Base-by-base conservation (phyloP, 1,140 invertebrate species). In the Metopolophium dirhodum region DNA sequence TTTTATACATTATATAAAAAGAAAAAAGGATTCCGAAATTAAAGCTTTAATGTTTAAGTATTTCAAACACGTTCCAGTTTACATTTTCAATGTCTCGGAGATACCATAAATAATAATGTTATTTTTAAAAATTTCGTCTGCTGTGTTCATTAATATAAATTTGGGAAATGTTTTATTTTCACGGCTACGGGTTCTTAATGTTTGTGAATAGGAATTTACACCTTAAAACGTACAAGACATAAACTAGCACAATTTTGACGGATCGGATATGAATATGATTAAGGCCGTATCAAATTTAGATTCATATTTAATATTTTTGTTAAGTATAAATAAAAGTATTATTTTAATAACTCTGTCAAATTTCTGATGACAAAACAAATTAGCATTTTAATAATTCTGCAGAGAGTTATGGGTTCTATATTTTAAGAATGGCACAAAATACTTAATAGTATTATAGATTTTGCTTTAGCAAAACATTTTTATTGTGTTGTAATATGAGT, bases 101-200 rank as follows among this genome's bases (percentile, higher is more conserved):
- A 90, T 22, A 90, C 37, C 14, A 61, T 90, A 26, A 57, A 57
- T 57, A 37, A 89, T 89, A 61, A 90, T n/a, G 23, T 61, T 45
- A 45, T 90, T 90, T 90, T 90, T 30, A 30, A 45, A 22, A 68
- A 23, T 4, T 54, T 68, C 26, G 68, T 41, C 41, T 41, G n/a
- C 30, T 9, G 37, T 45, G 37, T 47, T 90, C 57, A 90, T 68
- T 68, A 89, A 89, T 89, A 54, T 89, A 54, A n/a, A 89, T 89
- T 90, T 37, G 26, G 9, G 9, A 9, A 45, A 41, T 41, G 26
- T 61, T 90, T 45, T 30, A 90, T 68, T 41, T 22, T 90, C 11
- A 37, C 7, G n/a, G 2, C 37, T 26, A 37, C 35, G 8, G 20
- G 11, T 37, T 88, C 11, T 47, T 49, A 45, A 14, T 86, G 30